Evolutionary conservation across 30 jellyfish, hydroid and myxozoan genomes (phyloP).

Genomic region (Nemopilema nomurai): DNA sequence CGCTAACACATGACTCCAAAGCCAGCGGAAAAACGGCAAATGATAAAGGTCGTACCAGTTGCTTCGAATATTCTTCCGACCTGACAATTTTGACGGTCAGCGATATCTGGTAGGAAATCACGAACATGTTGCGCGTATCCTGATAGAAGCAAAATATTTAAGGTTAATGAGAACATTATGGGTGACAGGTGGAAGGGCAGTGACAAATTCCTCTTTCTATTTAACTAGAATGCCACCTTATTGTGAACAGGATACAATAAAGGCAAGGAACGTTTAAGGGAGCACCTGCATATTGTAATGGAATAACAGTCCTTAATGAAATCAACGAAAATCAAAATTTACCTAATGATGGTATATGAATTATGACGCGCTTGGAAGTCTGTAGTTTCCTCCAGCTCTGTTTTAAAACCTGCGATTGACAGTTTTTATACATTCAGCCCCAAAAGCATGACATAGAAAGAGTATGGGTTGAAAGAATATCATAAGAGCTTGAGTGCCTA

Average conservation of each 20-base stretch:
- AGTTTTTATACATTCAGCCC: background rate
- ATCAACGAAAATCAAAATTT: background rate
- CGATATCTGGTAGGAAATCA: slow-evolving; percentile 51
- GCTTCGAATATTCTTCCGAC: slow-evolving; percentile 83
- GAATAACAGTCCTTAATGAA: no score
- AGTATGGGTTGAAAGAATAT: no score
- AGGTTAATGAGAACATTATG: no score
- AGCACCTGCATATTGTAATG: no score
- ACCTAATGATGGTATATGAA: slow-evolving; percentile 97
- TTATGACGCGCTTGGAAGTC: slow-evolving; percentile 70
- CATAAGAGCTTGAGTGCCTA: no score
- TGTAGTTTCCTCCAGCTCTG: slow-evolving; percentile 70
- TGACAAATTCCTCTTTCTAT: no score
- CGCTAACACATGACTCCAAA: no score
- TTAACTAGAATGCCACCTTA: no score
- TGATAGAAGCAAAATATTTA: background rate
- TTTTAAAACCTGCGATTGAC: slow-evolving; percentile 16
- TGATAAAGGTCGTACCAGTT: slow-evolving; percentile 43
- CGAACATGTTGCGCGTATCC: slow-evolving; percentile 82
- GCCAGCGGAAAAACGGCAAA: background rate
- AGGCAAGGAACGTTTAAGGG: no score
- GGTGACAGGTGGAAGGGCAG: no score
- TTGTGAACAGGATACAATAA: no score
- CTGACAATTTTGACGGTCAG: slow-evolving; percentile 82
- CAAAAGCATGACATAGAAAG: background rate